A percentile compares a stretch with the other conserved stretches of the same genome.
Evolutionary conservation across 2,888 invertebrate genomes (phyloP).

Genomic region (Andricus quercusramuli): DNA sequence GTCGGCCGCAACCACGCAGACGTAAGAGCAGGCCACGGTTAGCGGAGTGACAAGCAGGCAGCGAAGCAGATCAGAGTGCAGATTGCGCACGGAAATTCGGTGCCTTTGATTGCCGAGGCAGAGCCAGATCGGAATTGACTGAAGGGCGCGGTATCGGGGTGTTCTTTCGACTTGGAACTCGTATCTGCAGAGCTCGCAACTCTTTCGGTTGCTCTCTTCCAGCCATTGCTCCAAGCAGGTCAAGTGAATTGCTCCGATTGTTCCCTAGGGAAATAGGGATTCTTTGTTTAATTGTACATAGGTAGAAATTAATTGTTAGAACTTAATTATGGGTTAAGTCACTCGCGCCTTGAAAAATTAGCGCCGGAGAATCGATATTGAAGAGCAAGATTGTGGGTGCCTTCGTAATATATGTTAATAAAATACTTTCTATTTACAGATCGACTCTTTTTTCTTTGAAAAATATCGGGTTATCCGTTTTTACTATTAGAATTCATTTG

Average conservation of each 20-base stretch:
- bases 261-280: slow-evolving; percentile 80
- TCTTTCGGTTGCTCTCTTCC: slow-evolving; percentile 85
- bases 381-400: not conserved
- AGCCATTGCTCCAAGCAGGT: slow-evolving; percentile 88
- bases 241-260: slow-evolving; percentile 86
- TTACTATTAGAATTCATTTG: too few relatives aligned
- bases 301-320: not conserved
- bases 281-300: not conserved
- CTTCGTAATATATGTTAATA: not conserved
- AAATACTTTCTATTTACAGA: not conserved
- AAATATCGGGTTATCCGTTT: too few relatives aligned
- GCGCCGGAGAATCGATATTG: slow-evolving; percentile 32
- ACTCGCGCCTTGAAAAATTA: not conserved
- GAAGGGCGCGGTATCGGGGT: slow-evolving; percentile 81
- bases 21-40: slow-evolving; percentile 80
- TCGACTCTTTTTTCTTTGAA: not conserved
- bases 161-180: slow-evolving; percentile 84
- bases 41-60: slow-evolving; percentile 82
- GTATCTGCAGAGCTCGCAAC: slow-evolving; percentile 87
- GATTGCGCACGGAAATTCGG: slow-evolving; percentile 71
- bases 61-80: slow-evolving; percentile 80
- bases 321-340: not conserved
- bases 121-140: slow-evolving; percentile 83
- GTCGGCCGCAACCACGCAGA: slow-evolving; percentile 80
- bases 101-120: slow-evolving; percentile 70